Conservation (phyloP, 2,113 vertebrate genomes). For the Laterallus jamaicensis region DNA sequence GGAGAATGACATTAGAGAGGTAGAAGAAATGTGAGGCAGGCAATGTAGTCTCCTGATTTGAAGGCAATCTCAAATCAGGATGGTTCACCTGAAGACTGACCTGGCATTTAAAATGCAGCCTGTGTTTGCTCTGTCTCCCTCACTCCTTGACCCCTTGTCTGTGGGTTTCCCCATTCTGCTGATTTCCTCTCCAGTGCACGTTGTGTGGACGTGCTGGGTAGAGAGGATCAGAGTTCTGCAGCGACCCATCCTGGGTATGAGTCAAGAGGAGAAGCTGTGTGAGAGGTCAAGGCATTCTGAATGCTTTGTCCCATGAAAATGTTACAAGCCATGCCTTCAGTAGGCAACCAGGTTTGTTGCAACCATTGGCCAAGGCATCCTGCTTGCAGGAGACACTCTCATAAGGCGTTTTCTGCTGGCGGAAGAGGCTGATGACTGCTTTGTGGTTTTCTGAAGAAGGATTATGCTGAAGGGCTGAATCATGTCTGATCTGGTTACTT, state of each 20-base stretch:
- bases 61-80: neutral
- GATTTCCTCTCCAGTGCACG: accelerated
- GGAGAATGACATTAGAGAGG: neutral
- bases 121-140: neutral
- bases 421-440: conserved; percentile 4
- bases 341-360: neutral
- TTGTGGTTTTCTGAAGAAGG: conserved; percentile 61
- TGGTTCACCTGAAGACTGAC: neutral
- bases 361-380: neutral
- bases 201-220: neutral
- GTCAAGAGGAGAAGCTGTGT: neutral
- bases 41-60: accelerated
- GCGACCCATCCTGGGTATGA: neutral
- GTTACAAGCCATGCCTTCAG: neutral
- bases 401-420: neutral
- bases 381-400: conserved; percentile 19
- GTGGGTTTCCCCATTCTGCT: neutral
- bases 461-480: conserved; percentile 60
- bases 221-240: neutral
- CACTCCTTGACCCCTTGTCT: neutral
- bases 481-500: conserved; percentile 66
- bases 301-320: neutral
- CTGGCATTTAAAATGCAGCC: neutral
- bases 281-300: neutral
- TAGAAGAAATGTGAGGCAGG: neutral